Evolutionary conservation across 2,113 vertebrate species (phyloP).

Genomic region (Muntiacus muntjak): DNA sequence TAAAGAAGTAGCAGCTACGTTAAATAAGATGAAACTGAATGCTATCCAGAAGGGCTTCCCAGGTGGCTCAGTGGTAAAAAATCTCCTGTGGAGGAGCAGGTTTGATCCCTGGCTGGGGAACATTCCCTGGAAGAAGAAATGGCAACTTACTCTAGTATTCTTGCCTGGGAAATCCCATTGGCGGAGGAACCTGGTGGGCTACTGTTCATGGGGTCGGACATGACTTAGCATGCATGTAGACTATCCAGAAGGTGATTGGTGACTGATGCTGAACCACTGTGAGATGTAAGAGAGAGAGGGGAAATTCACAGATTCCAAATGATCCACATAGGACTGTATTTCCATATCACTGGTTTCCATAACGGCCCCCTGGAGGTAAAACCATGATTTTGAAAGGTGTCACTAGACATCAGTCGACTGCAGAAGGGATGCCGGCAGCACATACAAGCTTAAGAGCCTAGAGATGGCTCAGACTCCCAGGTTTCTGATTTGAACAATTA

Average conservation of each 20-base stretch:
- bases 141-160: background rate
- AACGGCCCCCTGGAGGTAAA: background rate
- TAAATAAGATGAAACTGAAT: background rate
- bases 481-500: background rate
- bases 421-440: background rate
- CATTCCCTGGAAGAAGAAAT: background rate
- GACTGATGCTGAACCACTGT: background rate
- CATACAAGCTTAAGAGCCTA: background rate
- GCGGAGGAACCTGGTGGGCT: background rate
- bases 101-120: background rate
- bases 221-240: background rate
- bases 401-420: background rate
- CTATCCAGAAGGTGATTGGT: background rate
- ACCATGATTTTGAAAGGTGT: background rate
- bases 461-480: background rate
- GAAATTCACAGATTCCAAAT: background rate
- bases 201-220: background rate
- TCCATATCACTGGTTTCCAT: background rate
- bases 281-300: background rate
- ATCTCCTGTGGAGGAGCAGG: background rate
- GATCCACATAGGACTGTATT: background rate
- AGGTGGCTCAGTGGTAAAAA: background rate
- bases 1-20: background rate
- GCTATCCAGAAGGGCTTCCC: background rate
- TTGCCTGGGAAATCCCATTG: background rate